phyloP scores from a whole-genome alignment of 2,113 vertebrate genomes.

The Prietella phreatophila region DNA sequence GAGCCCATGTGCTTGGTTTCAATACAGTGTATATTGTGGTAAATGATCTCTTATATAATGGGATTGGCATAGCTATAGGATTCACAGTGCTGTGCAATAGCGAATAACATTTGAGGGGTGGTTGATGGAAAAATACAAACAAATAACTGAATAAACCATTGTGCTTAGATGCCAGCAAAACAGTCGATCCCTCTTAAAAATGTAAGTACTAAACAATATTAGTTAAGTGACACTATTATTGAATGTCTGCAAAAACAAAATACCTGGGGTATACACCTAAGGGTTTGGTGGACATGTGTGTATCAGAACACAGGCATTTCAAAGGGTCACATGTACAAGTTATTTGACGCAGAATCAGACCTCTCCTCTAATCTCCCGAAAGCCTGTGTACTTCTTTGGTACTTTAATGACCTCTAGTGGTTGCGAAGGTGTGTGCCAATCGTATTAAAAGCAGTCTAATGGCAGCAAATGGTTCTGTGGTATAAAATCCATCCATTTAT shows the following conservation, averaged over 20 bases:
- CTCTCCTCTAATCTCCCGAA: neutral
- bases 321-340: neutral
- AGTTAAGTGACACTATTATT: neutral
- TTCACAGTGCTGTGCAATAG: neutral
- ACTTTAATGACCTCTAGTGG: slow-evolving; percentile 49
- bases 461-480: neutral
- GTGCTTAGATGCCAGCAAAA: neutral
- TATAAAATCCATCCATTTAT: no score
- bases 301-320: slow-evolving; percentile 2
- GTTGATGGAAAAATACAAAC: neutral
- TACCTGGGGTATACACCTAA: slow-evolving; percentile 59
- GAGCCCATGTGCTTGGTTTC: neutral
- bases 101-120: neutral
- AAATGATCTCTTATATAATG: neutral
- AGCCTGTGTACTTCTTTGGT: slow-evolving; percentile 5
- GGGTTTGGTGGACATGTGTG: slow-evolving; percentile 47
- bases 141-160: neutral
- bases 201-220: neutral
- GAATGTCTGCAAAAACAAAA: neutral
- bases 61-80: neutral
- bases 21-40: neutral
- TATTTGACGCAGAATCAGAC: neutral
- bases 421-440: neutral
- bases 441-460: neutral
- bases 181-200: neutral